Percentiles rank a stretch among this genome's conserved stretches.
phyloP scores from a whole-genome alignment of 2,113 vertebrate species.

The human (Homo sapiens) region DNA sequence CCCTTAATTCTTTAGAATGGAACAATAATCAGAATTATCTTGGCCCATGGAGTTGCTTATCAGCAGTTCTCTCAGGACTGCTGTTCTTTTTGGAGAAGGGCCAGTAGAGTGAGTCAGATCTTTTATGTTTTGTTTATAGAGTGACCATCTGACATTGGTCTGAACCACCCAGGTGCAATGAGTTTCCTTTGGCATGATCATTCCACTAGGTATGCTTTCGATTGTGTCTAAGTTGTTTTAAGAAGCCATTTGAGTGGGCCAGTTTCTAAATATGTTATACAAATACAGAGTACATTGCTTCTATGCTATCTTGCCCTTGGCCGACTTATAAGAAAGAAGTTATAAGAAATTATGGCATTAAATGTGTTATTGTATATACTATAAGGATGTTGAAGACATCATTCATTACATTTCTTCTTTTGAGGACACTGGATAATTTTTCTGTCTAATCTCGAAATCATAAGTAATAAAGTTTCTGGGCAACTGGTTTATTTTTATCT shows the following conservation, averaged over 20 bases:
- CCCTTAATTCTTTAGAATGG: slow-evolving; percentile 52
- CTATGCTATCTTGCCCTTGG: slow-evolving; percentile 19
- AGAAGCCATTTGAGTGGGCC: not conserved
- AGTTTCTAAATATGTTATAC: slow-evolving; percentile 53
- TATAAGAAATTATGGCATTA: slow-evolving; percentile 39
- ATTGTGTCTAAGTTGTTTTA: slow-evolving; percentile 46
- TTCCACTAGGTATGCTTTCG: slow-evolving; percentile 1
- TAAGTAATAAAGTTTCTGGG: slow-evolving; percentile 5
- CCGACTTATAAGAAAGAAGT: slow-evolving; percentile 25
- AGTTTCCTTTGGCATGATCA: slow-evolving; percentile 20
- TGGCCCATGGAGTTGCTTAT: slow-evolving; percentile 40
- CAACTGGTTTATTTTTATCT: slow-evolving; percentile 46
- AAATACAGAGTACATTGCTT: not conserved
- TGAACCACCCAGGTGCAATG: slow-evolving; percentile 41
- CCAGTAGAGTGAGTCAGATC: slow-evolving; percentile 58
- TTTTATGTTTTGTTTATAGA: slow-evolving; percentile 60
- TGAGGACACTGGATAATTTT: slow-evolving; percentile 20
- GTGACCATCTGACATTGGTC: not conserved
- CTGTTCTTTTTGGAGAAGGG: slow-evolving; percentile 41
- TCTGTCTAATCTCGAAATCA: slow-evolving; percentile 26
- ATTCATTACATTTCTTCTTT: slow-evolving; percentile 43
- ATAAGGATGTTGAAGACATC: not conserved
- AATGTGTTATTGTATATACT: not conserved
- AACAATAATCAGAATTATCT: slow-evolving; percentile 51
- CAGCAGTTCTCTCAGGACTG: slow-evolving; percentile 41